A percentile compares a stretch with the other conserved stretches of the same genome.
phyloP scores from a whole-genome alignment of 2,888 invertebrate species.

The Eulithis testata region DNA sequence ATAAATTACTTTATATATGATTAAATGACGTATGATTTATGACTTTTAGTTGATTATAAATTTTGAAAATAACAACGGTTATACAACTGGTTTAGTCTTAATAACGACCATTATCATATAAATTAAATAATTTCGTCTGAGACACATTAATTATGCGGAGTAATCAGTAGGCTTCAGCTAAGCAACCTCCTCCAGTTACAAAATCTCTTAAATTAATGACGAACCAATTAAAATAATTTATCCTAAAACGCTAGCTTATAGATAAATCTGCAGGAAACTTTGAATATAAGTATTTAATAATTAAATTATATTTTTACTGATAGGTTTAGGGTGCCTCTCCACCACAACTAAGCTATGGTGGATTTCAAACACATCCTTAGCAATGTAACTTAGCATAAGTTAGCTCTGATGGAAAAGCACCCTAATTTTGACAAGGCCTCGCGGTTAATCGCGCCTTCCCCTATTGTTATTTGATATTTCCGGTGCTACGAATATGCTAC shows the following conservation, averaged over 20 bases:
- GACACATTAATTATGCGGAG: slow-evolving; percentile 46
- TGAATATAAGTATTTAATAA: neutral
- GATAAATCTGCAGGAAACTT: slow-evolving; percentile 40
- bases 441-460: neutral
- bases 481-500: slow-evolving; percentile 21
- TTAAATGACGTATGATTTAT: no score
- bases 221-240: slow-evolving; percentile 44
- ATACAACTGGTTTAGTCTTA: neutral
- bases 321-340: slow-evolving; percentile 36
- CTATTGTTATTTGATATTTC: slow-evolving; percentile 7
- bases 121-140: slow-evolving; percentile 38
- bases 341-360: no score
- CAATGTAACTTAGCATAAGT: no score
- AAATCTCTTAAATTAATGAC: slow-evolving; percentile 42
- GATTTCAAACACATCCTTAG: no score
- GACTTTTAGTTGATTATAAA: no score
- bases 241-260: slow-evolving; percentile 38
- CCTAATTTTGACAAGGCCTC: slow-evolving; percentile 1
- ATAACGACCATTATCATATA: slow-evolving; percentile 37
- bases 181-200: slow-evolving; percentile 28
- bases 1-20: no score
- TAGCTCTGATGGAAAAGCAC: no score
- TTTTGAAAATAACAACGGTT: no score
- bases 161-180: slow-evolving; percentile 41
- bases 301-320: slow-evolving; percentile 27